Conservation (phyloP, 2,888 invertebrate species). For the Flabesymbios commensalis region DNA sequence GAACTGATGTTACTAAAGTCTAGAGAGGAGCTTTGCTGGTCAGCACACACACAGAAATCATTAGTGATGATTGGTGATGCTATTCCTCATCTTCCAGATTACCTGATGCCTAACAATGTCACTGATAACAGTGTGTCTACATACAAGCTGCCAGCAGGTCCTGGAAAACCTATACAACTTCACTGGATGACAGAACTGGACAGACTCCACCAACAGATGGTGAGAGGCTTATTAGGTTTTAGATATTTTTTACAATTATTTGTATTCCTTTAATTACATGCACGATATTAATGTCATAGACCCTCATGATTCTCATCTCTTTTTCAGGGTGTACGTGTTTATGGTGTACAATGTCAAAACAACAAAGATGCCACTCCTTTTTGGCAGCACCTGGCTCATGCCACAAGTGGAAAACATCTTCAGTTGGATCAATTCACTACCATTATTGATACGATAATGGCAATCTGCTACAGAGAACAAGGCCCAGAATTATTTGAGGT, state of each 20-base stretch:
- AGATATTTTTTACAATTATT: too few species aligned
- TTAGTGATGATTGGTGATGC: slow-evolving; percentile 55
- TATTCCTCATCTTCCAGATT: slow-evolving; percentile 50
- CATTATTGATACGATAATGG: slow-evolving; percentile 54
- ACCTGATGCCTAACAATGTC: too few species aligned
- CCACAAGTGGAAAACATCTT: slow-evolving; percentile 47
- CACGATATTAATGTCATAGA: too few species aligned
- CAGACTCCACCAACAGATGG: too few species aligned
- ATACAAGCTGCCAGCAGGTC: too few species aligned
- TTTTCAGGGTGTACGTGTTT: too few species aligned
- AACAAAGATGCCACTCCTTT: slow-evolving; percentile 36
- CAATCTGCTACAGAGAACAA: slow-evolving; percentile 54
- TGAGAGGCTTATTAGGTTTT: too few species aligned
- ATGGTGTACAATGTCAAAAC: too few species aligned
- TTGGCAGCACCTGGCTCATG: slow-evolving; percentile 41
- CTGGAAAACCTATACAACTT: slow-evolving; percentile 40
- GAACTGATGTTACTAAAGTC: slow-evolving; percentile 49
- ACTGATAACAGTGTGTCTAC: too few species aligned
- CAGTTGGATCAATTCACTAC: slow-evolving; percentile 45
- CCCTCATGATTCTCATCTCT: too few species aligned
- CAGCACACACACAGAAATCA: slow-evolving; percentile 46
- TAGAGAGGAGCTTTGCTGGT: slow-evolving; percentile 47
- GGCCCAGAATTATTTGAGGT: too few species aligned
- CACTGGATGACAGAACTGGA: slow-evolving; percentile 43
- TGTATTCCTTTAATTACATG: too few species aligned